Evolutionary conservation across 2,888 invertebrate genomes (phyloP), one percentile per base, ranked within the genome.

Genomic region (Melipona bicolor): DNA sequence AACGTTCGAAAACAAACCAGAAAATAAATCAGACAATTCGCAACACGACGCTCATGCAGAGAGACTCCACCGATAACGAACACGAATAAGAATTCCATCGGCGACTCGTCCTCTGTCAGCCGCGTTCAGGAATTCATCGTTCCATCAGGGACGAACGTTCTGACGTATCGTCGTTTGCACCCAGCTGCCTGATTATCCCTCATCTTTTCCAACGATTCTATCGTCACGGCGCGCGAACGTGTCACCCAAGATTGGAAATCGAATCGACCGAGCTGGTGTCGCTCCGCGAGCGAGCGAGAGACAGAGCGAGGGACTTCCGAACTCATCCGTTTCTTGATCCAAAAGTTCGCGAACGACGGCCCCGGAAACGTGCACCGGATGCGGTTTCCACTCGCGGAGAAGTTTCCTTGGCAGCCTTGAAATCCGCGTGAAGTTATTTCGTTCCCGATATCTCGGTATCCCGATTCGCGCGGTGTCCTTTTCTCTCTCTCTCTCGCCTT

Each of bases 161-260:
- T 24, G 77, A 56, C 76, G 69, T 72, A 82, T 76, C 69, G 59
- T 56, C 56, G 19, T 21, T 13, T 21, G 56, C 62, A 50, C 32
- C 56, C 62, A 50, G 62, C 64, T 54, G 56, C n/a, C 49, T 77
- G 85, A 85, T 84, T 74, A 85, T 74, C 77, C 77, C 65, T 68
- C 70, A 65, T 75, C 74, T 32, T 72, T 54, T 50, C 2, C 74
- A 75, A 85, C 81, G 77, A 85, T 75, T 77, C 77, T 36, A 72
- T 75, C 85, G 68, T 21, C n/a, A 21, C 50, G 59, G 64, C 54
- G 65, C 9, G 19, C 59, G 72, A 75, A 59, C 81, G 50, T 81
- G 87, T 87, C 81, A 61, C 69, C 76, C 65, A 79, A 89, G 80
- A 87, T 88, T 82, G 88, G 79, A 87, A 89, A 88, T 89, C 82